Evolutionary conservation across 1,140 invertebrate species (phyloP).

Genomic region (Leptinotarsa undecemlineata): DNA sequence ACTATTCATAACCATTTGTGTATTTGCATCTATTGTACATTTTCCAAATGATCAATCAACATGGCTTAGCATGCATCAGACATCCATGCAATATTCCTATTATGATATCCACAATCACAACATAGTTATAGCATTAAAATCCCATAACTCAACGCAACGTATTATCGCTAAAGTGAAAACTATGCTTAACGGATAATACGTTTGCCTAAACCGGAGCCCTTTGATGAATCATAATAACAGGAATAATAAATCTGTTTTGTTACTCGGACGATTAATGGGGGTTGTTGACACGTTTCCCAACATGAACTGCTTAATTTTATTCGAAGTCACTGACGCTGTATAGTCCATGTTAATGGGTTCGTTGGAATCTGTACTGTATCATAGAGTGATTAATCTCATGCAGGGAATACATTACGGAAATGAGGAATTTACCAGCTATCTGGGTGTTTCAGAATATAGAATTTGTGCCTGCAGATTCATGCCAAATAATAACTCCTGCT

Average conservation of each 20-base stretch:
- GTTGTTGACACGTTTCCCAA: not conserved
- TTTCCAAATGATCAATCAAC: not conserved
- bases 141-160: not conserved
- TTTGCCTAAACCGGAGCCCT: not conserved
- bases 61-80: not conserved
- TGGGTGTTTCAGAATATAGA: too few species aligned
- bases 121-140: slow-evolving; percentile 6
- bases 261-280: slow-evolving; percentile 5
- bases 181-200: not conserved
- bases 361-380: slow-evolving; percentile 3
- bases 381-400: not conserved
- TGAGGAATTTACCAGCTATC: not conserved
- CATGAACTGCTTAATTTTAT: not conserved
- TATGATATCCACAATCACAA: not conserved
- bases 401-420: not conserved
- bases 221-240: slow-evolving; percentile 8
- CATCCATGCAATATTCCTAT: not conserved
- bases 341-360: not conserved
- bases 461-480: too few species aligned
- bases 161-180: not conserved
- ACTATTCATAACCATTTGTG: too few species aligned
- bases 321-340: slow-evolving; percentile 2
- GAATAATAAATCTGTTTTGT: not conserved
- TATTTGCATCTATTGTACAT: not conserved
- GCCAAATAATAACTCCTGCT: too few species aligned